A percentile compares a stretch with the other conserved stretches of the same genome.
phyloP scores from a whole-genome alignment of 1,140 invertebrate genomes.

The Probaryconus sp. region DNA sequence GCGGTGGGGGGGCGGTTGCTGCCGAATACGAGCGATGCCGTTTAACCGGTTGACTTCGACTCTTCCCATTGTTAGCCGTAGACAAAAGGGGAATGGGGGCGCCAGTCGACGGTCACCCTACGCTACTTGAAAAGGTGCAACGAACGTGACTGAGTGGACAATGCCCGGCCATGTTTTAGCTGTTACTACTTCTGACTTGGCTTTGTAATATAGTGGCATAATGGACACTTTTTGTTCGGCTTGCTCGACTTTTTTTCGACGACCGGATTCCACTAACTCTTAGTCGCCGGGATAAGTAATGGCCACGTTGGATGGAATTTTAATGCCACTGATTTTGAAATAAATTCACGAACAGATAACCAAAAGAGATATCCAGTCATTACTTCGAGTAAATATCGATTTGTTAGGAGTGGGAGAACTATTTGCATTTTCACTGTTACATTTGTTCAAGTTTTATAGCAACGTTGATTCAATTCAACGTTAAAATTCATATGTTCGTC shows the following conservation, averaged over 20 bases:
- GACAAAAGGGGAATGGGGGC: constrained; percentile 28
- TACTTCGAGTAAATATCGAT: no score
- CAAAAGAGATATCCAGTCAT: no score
- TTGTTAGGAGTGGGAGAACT: no score
- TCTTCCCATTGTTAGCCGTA: constrained; percentile 16
- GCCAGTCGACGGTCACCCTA: constrained; percentile 17
- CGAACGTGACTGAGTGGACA: constrained; percentile 42
- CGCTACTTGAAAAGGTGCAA: constrained; percentile 32
- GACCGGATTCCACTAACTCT: background rate
- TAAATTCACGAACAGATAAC: no score
- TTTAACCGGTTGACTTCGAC: constrained; percentile 19
- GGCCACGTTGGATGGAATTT: no score
- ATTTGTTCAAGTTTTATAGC: no score
- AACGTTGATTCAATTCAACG: no score
- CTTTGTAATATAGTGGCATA: constrained; percentile 30
- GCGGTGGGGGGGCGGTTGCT: no score
- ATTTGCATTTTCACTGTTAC: no score
- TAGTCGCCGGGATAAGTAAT: constrained; percentile 2
- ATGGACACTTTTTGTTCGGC: constrained; percentile 19
- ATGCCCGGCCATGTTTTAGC: constrained; percentile 53
- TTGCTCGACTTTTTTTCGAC: background rate
- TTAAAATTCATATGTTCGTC: no score
- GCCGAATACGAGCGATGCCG: constrained; percentile 6
- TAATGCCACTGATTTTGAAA: no score
- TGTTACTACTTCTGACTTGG: constrained; percentile 62